phyloP scores from a whole-genome alignment of 2,113 vertebrate genomes.

The Rhinolophus sinicus region DNA sequence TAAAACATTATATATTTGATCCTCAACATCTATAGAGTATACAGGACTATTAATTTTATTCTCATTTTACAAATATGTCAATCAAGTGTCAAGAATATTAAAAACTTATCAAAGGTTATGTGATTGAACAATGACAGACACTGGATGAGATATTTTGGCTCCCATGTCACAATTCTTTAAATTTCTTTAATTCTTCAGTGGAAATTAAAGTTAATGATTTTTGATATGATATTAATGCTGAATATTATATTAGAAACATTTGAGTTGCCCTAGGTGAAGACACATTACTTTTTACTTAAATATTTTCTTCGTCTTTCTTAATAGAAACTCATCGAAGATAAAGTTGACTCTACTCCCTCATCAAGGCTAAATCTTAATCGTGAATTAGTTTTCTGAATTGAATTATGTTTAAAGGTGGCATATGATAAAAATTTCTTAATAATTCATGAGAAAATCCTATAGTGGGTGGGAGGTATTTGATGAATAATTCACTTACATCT shows the following conservation, averaged over 20 bases:
- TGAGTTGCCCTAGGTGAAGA: constrained; percentile 23
- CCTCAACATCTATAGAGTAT: neutral
- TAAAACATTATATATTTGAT: neutral
- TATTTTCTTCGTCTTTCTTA: constrained; percentile 30
- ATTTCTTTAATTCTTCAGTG: constrained; percentile 44
- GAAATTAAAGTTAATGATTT: constrained; percentile 56
- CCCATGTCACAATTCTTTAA: neutral
- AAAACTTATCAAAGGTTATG: neutral
- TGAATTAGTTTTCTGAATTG: constrained; percentile 49
- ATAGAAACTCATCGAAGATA: constrained; percentile 1
- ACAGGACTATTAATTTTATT: neutral
- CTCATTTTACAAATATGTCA: constrained; percentile 45
- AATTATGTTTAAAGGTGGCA: neutral
- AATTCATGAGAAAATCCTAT: neutral
- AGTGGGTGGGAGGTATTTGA: neutral
- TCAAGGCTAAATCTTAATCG: neutral
- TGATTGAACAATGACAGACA: neutral
- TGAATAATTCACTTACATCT: neutral
- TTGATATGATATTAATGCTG: constrained; percentile 26
- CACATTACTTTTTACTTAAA: constrained; percentile 54
- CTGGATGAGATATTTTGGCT: constrained; percentile 1
- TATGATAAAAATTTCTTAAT: neutral
- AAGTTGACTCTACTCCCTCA: neutral
- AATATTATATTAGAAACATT: constrained; percentile 40
- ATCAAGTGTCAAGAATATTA: neutral